These are phyloP conservation scores for Lissonota sp. DNA, from an alignment of 2,888 invertebrate species.

Conservation along the genomic window DNA sequence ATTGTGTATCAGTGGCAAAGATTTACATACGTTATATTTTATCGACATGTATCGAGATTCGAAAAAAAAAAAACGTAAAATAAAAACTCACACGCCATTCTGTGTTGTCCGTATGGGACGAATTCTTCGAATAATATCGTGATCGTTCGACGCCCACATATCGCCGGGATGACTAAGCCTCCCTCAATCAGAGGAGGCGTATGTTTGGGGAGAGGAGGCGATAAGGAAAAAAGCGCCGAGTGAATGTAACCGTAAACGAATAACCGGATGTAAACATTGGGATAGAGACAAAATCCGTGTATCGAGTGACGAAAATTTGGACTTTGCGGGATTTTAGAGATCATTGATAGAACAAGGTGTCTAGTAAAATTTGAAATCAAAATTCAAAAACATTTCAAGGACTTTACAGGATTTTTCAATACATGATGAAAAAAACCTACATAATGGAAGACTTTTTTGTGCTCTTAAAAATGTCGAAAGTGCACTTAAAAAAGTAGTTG, in stretches of 20 bases:
- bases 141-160: constrained; percentile 56
- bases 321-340: no score
- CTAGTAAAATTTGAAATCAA: no score
- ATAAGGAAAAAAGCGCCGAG: constrained; percentile 45
- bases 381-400: no score
- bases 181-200: no score
- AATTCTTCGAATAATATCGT: constrained; percentile 54
- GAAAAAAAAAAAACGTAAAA: neutral
- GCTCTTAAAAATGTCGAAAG: no score
- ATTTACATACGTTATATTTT: constrained; percentile 3
- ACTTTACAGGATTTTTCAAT: no score
- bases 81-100: neutral
- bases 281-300: constrained; percentile 46
- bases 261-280: neutral
- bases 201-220: constrained; percentile 29
- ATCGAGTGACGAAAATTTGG: constrained; percentile 41
- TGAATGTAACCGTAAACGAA: constrained; percentile 7
- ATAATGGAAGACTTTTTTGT: no score
- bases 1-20: constrained; percentile 16
- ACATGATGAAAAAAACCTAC: no score
- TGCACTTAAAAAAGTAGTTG: no score
- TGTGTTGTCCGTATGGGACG: constrained; percentile 18
- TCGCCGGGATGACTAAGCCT: constrained; percentile 50
- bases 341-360: no score
- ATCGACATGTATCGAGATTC: neutral